Evolutionary conservation across 2,797 vertebrate species (phyloP).

Genomic region (Melopsittacus undulatus): DNA sequence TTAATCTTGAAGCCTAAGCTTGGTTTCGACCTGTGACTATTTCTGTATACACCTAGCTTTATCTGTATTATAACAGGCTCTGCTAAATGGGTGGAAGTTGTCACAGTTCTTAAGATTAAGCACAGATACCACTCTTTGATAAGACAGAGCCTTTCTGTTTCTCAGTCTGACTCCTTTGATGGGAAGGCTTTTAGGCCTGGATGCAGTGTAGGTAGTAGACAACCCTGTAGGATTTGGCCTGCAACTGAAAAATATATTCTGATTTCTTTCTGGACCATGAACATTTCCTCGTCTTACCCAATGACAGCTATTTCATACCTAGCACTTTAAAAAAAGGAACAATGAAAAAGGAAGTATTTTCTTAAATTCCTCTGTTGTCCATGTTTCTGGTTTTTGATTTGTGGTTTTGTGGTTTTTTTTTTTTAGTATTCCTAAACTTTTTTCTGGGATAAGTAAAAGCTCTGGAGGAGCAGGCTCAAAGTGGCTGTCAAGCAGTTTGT

Average conservation of each 20-base stretch:
- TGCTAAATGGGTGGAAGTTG: not conserved
- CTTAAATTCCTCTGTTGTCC: not conserved
- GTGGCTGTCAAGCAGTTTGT: slow-evolving; percentile 51
- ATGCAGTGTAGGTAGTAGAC: not conserved
- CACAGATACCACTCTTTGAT: not conserved
- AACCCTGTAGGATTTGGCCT: not conserved
- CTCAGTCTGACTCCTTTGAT: not conserved
- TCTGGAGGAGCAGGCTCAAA: slow-evolving; percentile 50
- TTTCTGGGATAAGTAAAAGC: slow-evolving; percentile 20
- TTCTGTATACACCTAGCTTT: not conserved
- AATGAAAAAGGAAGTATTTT: not conserved
- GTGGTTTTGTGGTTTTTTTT: not conserved
- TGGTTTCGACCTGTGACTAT: not conserved
- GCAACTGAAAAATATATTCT: not conserved
- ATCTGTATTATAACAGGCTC: not conserved
- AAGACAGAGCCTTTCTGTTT: not conserved
- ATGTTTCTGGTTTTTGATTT: not conserved
- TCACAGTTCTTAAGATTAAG: not conserved
- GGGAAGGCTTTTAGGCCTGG: not conserved
- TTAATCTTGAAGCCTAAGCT: not conserved
- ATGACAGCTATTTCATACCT: not conserved
- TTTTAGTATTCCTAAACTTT: not conserved
- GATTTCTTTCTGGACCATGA: not conserved
- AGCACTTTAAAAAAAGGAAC: not conserved
- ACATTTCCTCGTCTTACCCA: not conserved